Evolutionary conservation across 1,140 invertebrate species (phyloP).

Genomic region (Drosophila sturtevanti): DNA sequence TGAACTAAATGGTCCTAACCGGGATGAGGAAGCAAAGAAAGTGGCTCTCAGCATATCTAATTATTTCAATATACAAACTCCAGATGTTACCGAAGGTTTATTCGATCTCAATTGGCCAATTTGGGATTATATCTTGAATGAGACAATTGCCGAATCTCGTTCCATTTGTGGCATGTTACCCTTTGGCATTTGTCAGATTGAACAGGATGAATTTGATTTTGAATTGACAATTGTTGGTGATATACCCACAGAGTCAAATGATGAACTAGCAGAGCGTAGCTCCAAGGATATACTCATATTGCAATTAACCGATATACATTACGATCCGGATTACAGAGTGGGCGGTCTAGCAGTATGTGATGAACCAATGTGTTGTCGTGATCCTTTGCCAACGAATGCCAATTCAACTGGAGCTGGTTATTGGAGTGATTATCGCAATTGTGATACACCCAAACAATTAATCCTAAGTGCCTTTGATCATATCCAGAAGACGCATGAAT

Average conservation of each 20-base stretch:
- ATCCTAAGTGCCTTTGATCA: conserved; percentile 85
- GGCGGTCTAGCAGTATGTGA: conserved; percentile 86
- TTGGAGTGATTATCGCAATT: conserved; percentile 90
- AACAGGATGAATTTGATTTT: conserved; percentile 52
- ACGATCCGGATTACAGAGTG: conserved; percentile 88
- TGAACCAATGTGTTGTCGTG: conserved; percentile 90
- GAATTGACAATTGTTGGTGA: conserved; percentile 50
- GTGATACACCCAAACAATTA: conserved; percentile 88
- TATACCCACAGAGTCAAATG: conserved; percentile 40
- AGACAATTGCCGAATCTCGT: conserved; percentile 50
- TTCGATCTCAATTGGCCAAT: conserved; percentile 80
- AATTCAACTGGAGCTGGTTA: conserved; percentile 84
- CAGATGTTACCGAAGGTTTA: conserved; percentile 83
- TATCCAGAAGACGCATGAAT: conserved; percentile 85
- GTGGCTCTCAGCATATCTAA: conserved; percentile 56
- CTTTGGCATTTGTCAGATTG: conserved; percentile 54
- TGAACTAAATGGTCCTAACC: conserved; percentile 51
- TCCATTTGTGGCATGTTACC: conserved; percentile 71
- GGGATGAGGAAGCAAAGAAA: conserved; percentile 83
- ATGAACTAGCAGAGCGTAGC: conserved; percentile 35
- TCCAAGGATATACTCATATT: conserved; percentile 84
- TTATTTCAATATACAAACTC: conserved; percentile 72
- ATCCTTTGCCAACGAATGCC: conserved; percentile 21
- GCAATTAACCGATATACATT: conserved; percentile 92
- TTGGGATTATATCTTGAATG: conserved; percentile 58